Evolutionary conservation across 64 coral and sea anemone genomes (phyloP).

Genomic region (Dendronephthya gigantea): DNA sequence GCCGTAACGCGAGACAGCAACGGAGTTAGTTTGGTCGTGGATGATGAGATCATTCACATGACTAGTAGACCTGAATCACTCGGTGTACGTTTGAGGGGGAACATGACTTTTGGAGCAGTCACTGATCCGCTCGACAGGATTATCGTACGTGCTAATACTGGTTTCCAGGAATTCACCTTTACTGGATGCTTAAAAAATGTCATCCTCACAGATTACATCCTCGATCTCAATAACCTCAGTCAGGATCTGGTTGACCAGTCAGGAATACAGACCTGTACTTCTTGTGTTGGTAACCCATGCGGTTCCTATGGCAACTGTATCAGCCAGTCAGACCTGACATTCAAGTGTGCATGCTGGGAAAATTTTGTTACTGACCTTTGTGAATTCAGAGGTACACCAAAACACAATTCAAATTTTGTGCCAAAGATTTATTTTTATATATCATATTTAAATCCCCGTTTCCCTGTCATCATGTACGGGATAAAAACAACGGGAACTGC

Average conservation of each 20-base stretch:
- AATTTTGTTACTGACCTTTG: neutral
- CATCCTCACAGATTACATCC: neutral
- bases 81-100: neutral
- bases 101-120: neutral
- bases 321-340: neutral
- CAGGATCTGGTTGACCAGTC: neutral
- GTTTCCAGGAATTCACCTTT: neutral
- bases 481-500: no score
- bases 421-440: no score
- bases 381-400: neutral
- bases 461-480: no score
- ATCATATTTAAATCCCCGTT: no score
- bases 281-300: slow-evolving; percentile 1
- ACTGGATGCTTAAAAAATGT: neutral
- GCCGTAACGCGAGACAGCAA: neutral
- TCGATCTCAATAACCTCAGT: neutral
- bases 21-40: neutral
- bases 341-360: neutral
- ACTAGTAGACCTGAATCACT: neutral
- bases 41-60: neutral
- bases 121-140: neutral
- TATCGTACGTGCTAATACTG: neutral
- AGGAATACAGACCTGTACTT: neutral
- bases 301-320: neutral
- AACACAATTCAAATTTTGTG: neutral